phyloP scores from a whole-genome alignment of 2,888 invertebrate genomes.

The Drosophila suboccidentalis region DNA sequence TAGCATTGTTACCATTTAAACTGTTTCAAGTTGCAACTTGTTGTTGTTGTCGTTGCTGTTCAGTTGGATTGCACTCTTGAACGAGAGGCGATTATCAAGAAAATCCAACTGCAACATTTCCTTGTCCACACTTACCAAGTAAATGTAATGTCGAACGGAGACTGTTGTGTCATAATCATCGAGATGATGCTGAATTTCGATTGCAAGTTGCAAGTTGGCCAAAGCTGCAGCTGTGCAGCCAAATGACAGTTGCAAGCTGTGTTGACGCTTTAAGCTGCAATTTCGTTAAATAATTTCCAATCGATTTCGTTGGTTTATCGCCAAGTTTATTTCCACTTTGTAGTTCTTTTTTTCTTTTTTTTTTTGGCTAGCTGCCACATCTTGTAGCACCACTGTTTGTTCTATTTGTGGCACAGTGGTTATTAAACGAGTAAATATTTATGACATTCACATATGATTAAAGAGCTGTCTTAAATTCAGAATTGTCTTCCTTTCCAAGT shows the following conservation, averaged over 20 bases:
- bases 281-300: slow-evolving; percentile 79
- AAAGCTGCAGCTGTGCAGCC: neutral
- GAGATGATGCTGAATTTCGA: slow-evolving; percentile 56
- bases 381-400: slow-evolving; percentile 19
- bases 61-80: slow-evolving; percentile 68
- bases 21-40: slow-evolving; percentile 31
- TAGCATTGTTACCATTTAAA: slow-evolving; percentile 72
- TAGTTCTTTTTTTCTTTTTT: slow-evolving; percentile 20
- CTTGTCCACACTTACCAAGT: slow-evolving; percentile 19
- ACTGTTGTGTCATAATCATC: slow-evolving; percentile 65
- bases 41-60: slow-evolving; percentile 32
- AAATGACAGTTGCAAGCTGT: slow-evolving; percentile 56
- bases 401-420: slow-evolving; percentile 39
- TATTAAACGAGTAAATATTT: neutral
- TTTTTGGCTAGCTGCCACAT: slow-evolving; percentile 42
- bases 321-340: slow-evolving; percentile 77
- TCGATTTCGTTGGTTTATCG: slow-evolving; percentile 82
- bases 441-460: neutral
- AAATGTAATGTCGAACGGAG: slow-evolving; percentile 41
- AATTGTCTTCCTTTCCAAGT: neutral
- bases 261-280: slow-evolving; percentile 82
- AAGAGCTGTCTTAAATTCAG: neutral
- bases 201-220: slow-evolving; percentile 7
- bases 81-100: slow-evolving; percentile 64
- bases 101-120: slow-evolving; percentile 53